Evolutionary conservation across 2,797 vertebrate genomes (phyloP).

Genomic region (Morelia viridis): DNA sequence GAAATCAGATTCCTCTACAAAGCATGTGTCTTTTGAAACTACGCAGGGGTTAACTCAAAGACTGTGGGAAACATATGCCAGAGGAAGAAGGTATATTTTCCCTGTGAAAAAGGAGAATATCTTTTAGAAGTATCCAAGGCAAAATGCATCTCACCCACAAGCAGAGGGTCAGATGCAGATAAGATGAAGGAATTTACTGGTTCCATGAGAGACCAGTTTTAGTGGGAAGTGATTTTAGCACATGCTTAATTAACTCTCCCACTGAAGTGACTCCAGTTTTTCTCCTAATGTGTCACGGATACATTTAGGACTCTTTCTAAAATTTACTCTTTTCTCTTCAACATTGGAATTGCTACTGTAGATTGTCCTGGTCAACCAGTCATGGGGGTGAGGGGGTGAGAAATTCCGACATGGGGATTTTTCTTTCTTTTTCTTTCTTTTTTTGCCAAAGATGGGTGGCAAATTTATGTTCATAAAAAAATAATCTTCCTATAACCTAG

Average conservation of each 20-base stretch:
- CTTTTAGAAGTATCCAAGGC: neutral
- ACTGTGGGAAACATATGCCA: conserved; percentile 11
- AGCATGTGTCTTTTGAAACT: neutral
- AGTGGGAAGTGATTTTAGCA: neutral
- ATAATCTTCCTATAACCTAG: neutral
- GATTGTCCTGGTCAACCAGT: neutral
- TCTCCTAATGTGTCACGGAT: neutral
- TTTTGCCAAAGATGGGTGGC: neutral
- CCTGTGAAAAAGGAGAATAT: neutral
- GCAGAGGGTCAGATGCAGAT: neutral
- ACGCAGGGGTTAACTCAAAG: neutral
- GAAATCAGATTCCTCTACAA: conserved; percentile 21
- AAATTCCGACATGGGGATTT: neutral
- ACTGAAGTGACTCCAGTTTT: neutral
- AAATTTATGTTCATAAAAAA: neutral
- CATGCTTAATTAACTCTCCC: neutral
- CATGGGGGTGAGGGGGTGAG: neutral
- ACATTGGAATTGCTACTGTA: neutral
- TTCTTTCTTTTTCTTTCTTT: neutral
- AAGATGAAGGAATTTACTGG: neutral
- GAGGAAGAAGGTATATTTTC: neutral
- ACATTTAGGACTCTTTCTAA: no score
- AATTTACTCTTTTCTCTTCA: neutral
- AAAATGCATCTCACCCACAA: neutral
- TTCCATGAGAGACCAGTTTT: neutral